A percentile compares a stretch with the other conserved stretches of the same genome.
Conservation (phyloP, 2,888 invertebrate genomes). For the Luperina testacea region DNA sequence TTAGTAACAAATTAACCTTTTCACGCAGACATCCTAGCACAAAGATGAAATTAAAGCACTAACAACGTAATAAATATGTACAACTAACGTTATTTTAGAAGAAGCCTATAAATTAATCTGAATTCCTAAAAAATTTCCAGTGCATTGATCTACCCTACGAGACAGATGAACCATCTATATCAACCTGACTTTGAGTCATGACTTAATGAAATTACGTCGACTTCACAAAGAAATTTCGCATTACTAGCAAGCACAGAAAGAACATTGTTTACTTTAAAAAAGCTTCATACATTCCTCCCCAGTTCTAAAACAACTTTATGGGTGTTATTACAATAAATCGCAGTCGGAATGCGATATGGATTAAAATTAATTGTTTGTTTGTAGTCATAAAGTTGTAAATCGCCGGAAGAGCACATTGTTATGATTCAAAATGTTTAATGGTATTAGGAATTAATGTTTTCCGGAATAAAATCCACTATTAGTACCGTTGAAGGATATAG, state of each 20-base stretch:
- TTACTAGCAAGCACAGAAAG: conserved; percentile 21
- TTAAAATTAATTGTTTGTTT: conserved; percentile 63
- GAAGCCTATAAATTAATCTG: conserved; percentile 4
- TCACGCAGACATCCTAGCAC: background rate
- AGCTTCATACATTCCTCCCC: conserved; percentile 50
- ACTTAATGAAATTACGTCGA: conserved; percentile 52
- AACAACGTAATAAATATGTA: conserved; percentile 7
- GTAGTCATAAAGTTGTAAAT: conserved; percentile 57
- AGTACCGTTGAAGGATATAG: conserved; percentile 62
- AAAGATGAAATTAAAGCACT: conserved; percentile 13
- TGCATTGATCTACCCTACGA: conserved; percentile 13
- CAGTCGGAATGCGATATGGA: conserved; percentile 42
- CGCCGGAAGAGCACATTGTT: conserved; percentile 60
- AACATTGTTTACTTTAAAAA: conserved; percentile 57
- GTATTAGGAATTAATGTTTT: conserved; percentile 63
- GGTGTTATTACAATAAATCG: conserved; percentile 55
- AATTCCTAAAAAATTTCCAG: conserved; percentile 25
- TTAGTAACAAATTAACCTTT: conserved; percentile 6
- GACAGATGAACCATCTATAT: conserved; percentile 24
- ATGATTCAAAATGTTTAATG: conserved; percentile 60
- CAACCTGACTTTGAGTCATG: conserved; percentile 45
- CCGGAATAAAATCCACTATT: conserved; percentile 65
- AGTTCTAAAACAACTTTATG: conserved; percentile 60
- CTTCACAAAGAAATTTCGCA: conserved; percentile 47
- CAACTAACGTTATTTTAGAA: background rate